Conservation (phyloP, 2,113 vertebrate species). For the Varanus komodoensis region DNA sequence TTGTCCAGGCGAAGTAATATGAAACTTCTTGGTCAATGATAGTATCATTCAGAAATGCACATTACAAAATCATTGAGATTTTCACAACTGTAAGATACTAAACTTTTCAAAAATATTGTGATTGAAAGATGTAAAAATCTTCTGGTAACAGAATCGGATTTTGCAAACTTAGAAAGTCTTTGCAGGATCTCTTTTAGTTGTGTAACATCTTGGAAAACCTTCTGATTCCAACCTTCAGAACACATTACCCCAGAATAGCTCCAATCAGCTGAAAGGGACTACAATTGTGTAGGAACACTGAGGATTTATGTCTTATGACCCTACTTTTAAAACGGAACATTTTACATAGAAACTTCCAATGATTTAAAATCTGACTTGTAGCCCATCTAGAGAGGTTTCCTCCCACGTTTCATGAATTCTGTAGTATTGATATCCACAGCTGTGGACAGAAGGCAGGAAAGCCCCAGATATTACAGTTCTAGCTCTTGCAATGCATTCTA, state of each 20-base stretch:
- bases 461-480: no score
- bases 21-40: constrained; percentile 24
- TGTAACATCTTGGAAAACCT: neutral
- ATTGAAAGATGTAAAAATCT: neutral
- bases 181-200: neutral
- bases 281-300: no score
- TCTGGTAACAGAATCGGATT: neutral
- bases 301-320: neutral
- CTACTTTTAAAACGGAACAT: neutral
- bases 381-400: neutral
- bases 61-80: constrained; percentile 43
- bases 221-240: neutral
- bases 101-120: neutral
- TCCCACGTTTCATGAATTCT: neutral
- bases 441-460: no score
- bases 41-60: neutral
- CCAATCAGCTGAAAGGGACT: neutral
- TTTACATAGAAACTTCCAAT: neutral
- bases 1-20: constrained; percentile 23
- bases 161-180: neutral
- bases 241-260: neutral
- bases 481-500: no score
- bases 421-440: neutral
- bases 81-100: constrained; percentile 14
- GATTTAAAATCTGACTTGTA: neutral